These are phyloP conservation scores for Plebejus anna DNA, from an alignment of 2,888 invertebrate species.

Conservation along the genomic window DNA sequence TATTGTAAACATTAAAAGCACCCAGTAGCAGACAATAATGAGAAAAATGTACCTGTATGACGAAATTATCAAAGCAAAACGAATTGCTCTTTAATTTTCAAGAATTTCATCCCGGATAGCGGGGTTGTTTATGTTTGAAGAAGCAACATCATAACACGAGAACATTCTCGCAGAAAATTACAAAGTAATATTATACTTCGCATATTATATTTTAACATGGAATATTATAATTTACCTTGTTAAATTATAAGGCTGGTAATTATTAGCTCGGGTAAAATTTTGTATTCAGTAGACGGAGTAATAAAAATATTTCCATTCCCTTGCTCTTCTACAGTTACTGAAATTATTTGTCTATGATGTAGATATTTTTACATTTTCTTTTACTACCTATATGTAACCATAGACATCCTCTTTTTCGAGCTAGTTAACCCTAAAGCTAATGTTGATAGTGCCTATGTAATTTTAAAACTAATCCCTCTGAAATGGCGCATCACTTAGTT, in stretches of 20 bases:
- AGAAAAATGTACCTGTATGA: not conserved
- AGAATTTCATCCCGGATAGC: slow-evolving; percentile 4
- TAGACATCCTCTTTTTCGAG: too few relatives aligned
- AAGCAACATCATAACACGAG: slow-evolving; percentile 19
- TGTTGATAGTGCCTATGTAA: not conserved
- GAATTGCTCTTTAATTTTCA: slow-evolving; percentile 17
- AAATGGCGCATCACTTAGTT: slow-evolving; percentile 42
- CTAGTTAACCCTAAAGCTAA: not conserved
- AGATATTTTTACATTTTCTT: too few relatives aligned
- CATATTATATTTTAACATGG: slow-evolving; percentile 20
- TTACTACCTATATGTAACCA: too few relatives aligned
- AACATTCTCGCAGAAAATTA: slow-evolving; percentile 27
- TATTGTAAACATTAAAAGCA: not conserved
- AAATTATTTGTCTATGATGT: not conserved
- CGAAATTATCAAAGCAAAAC: slow-evolving; percentile 15
- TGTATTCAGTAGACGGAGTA: not conserved
- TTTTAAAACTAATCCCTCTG: slow-evolving; percentile 39
- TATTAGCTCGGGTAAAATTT: not conserved
- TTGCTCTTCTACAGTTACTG: not conserved
- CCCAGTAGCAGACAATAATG: not conserved
- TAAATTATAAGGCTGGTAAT: not conserved
- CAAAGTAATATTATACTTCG: slow-evolving; percentile 24
- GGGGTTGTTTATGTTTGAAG: slow-evolving; percentile 23
- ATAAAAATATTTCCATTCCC: not conserved
- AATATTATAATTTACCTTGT: not conserved